phyloP scores from a whole-genome alignment of 92 coral and sea anemone species.

The Zoanthus solanderi region DNA sequence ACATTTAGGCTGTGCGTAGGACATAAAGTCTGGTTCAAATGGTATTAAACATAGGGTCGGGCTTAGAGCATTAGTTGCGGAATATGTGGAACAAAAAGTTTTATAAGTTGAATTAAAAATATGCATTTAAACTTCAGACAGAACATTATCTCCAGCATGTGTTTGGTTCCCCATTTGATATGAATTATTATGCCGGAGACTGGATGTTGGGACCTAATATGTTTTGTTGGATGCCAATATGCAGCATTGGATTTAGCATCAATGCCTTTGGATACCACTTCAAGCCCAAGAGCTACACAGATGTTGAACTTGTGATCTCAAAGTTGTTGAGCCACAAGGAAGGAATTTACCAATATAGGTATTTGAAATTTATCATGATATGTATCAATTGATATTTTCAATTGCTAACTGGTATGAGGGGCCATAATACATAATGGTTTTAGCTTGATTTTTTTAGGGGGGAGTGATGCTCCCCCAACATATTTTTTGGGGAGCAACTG shows the following conservation, averaged over 20 bases:
- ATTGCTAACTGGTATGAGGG: no score
- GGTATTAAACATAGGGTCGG: no score
- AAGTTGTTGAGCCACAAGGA: constrained; percentile 66
- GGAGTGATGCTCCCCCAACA: no score
- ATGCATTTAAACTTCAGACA: constrained; percentile 57
- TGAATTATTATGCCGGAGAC: constrained; percentile 89
- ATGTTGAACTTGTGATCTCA: constrained; percentile 70
- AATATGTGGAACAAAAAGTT: no score
- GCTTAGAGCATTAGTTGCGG: no score
- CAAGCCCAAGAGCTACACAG: constrained; percentile 68
- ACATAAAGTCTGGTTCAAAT: no score
- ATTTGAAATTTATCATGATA: neutral
- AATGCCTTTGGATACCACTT: constrained; percentile 67
- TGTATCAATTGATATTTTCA: no score
- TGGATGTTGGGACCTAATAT: constrained; percentile 95
- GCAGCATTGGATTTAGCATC: constrained; percentile 59
- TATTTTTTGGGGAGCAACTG: no score
- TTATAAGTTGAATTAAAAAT: no score
- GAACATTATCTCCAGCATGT: constrained; percentile 82
- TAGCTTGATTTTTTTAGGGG: no score
- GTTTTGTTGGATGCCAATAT: constrained; percentile 94
- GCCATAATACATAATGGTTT: no score
- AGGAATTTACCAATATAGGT: constrained; percentile 82
- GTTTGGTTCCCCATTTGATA: constrained; percentile 87
- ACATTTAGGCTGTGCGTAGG: no score